phyloP scores from a whole-genome alignment of 2,888 invertebrate genomes.

The Noctuana brunneofusca region DNA sequence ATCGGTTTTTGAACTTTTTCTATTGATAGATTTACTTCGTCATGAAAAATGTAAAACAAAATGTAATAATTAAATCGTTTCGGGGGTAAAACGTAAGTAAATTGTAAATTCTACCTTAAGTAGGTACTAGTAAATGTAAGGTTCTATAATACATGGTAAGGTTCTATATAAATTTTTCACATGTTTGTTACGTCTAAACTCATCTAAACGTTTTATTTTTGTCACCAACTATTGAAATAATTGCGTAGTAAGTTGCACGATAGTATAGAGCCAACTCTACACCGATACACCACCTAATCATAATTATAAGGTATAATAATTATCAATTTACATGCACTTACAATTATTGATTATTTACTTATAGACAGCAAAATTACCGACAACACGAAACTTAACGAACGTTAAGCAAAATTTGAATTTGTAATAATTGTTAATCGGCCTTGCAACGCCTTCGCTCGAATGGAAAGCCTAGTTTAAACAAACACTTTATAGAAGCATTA shows the following conservation, averaged over 20 bases:
- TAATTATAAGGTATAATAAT: constrained; percentile 21
- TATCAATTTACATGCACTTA: constrained; percentile 28
- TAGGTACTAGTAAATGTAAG: no score
- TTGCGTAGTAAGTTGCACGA: not conserved
- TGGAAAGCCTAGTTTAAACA: constrained; percentile 15
- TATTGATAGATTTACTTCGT: no score
- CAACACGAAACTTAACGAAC: constrained; percentile 15
- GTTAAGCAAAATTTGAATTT: constrained; percentile 26
- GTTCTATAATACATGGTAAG: no score
- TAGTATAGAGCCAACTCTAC: not conserved
- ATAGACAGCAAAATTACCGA: constrained; percentile 26
- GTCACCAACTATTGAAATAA: not conserved
- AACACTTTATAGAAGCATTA: constrained; percentile 17
- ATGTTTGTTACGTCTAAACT: no score
- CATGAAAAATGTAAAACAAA: no score
- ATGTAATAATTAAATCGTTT: no score
- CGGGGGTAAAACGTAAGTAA: no score
- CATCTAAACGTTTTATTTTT: not conserved
- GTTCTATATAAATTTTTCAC: no score
- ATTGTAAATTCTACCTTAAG: no score
- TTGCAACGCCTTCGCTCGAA: constrained; percentile 9
- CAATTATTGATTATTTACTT: constrained; percentile 11
- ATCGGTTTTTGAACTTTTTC: no score
- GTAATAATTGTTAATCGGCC: constrained; percentile 19
- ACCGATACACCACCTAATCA: not conserved